phyloP scores from a whole-genome alignment of 2,113 vertebrate species.

The Psittacula cyanocephala region DNA sequence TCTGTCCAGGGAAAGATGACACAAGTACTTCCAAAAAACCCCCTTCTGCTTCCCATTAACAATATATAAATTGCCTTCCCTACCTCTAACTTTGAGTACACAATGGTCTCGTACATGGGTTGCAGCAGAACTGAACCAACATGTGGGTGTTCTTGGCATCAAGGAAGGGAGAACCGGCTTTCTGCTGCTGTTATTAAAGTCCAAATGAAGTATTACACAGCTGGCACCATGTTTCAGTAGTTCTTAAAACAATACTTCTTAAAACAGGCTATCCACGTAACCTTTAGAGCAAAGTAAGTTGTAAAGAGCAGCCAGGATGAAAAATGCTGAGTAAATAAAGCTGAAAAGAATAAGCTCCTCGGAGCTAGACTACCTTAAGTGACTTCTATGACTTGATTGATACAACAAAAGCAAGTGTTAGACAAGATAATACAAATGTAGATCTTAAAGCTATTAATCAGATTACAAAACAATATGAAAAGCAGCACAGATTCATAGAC shows the following conservation, averaged over 20 bases:
- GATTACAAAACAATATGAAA: slow-evolving; percentile 32
- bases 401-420: background rate
- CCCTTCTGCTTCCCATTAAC: background rate
- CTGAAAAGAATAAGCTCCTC: background rate
- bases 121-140: background rate
- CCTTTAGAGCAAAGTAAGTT: background rate
- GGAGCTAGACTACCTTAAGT: background rate
- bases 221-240: background rate
- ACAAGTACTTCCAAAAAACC: background rate
- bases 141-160: background rate
- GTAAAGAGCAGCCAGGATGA: background rate
- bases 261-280: background rate
- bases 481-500: background rate
- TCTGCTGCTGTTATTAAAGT: background rate
- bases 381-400: background rate
- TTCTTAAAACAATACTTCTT: background rate
- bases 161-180: background rate
- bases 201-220: background rate
- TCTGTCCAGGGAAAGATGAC: background rate
- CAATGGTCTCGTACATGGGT: too few relatives aligned
- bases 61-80: background rate
- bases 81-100: fast-evolving
- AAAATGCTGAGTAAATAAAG: slow-evolving; percentile 39
- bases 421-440: slow-evolving; percentile 38
- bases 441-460: slow-evolving; percentile 40